Percentiles rank a stretch among this genome's conserved stretches.
Evolutionary conservation across 30 jellyfish, hydroid and myxozoan genomes (phyloP).

Genomic region (Pelagia noctiluca): DNA sequence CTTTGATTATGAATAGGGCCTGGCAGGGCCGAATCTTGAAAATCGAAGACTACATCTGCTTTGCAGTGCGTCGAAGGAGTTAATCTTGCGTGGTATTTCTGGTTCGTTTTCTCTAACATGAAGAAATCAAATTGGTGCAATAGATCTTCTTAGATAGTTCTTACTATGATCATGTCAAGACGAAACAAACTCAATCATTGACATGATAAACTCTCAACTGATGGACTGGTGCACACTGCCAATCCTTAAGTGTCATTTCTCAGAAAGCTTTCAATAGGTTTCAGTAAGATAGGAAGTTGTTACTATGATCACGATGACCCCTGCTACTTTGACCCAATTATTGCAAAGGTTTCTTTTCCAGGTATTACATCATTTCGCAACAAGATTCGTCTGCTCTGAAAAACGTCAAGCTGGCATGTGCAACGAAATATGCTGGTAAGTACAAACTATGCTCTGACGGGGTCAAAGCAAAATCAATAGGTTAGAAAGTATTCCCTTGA

Average conservation of each 20-base stretch:
- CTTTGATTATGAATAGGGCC: no score
- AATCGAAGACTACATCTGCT: no score
- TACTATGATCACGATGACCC: not conserved
- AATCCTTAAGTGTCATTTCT: not conserved
- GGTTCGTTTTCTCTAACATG: no score
- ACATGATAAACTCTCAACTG: not conserved
- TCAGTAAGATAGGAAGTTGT: not conserved
- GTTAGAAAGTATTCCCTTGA: not conserved
- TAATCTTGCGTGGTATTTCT: no score
- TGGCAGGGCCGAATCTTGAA: no score
- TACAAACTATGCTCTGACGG: not conserved
- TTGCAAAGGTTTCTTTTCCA: not conserved
- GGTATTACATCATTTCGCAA: slow-evolving; percentile 49
- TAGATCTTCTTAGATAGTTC: no score
- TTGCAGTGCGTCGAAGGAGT: no score
- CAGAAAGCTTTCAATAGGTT: not conserved
- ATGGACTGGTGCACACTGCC: not conserved
- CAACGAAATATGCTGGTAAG: slow-evolving; percentile 38
- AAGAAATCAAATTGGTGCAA: no score
- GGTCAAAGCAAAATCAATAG: no score
- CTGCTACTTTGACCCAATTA: not conserved
- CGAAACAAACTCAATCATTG: not conserved
- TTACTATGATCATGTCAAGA: no score
- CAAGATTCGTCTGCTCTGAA: slow-evolving; percentile 39
- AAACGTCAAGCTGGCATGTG: slow-evolving; percentile 65